Conservation (phyloP, 2,797 vertebrate species). For the Erethizon dorsatum region DNA sequence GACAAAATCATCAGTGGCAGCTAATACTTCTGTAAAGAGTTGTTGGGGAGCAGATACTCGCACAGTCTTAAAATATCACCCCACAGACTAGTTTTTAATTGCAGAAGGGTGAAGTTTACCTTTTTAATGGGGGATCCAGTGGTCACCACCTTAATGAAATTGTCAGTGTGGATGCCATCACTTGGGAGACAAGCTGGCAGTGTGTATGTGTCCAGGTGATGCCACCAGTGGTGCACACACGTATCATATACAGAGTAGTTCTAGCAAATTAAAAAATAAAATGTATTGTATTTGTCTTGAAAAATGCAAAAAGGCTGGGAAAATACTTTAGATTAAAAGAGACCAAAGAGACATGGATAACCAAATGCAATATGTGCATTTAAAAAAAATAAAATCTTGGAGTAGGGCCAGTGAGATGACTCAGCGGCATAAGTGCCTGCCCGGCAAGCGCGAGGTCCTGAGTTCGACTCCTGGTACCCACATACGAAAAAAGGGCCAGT, state of each 20-base stretch:
- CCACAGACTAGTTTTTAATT: background rate
- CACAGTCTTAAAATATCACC: background rate
- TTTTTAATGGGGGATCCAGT: conserved; percentile 17
- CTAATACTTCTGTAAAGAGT: background rate
- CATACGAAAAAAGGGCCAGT: too few relatives aligned
- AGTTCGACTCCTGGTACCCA: too few relatives aligned
- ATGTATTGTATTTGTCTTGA: background rate
- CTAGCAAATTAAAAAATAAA: background rate
- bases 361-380: background rate
- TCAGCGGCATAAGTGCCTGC: too few relatives aligned
- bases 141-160: background rate
- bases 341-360: background rate
- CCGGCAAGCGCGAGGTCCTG: too few relatives aligned
- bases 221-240: too few relatives aligned
- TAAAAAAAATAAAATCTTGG: background rate
- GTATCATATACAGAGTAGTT: background rate
- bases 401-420: background rate
- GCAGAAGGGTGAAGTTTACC: background rate
- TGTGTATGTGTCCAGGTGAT: background rate
- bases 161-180: background rate
- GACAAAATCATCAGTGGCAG: background rate
- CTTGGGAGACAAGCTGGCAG: background rate
- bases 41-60: background rate
- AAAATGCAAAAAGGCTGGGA: background rate
- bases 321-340: conserved; percentile 35